A percentile compares a stretch with the other conserved stretches of the same genome.
Conservation (phyloP, 2,113 vertebrate genomes). For the Corydoras maculifer region DNA sequence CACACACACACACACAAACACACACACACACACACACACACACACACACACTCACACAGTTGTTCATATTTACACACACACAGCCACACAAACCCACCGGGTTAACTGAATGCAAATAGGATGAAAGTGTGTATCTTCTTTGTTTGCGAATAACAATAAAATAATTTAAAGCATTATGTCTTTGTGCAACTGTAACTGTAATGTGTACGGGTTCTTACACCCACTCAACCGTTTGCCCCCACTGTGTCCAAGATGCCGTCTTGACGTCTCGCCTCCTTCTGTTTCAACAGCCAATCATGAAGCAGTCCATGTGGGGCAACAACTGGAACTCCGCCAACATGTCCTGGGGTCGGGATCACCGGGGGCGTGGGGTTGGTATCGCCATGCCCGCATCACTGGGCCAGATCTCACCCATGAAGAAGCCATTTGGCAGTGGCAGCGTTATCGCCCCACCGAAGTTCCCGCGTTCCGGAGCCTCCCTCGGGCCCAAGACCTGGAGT, state of each 20-base stretch:
- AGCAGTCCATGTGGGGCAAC: slow-evolving; percentile 91
- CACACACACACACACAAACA: background rate
- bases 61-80: background rate
- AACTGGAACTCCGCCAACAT: slow-evolving; percentile 88
- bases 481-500: slow-evolving; percentile 90
- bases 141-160: too few relatives aligned
- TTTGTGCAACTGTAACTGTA: background rate
- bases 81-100: background rate
- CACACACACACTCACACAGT: background rate
- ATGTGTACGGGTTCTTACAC: too few relatives aligned
- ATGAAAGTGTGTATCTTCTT: slow-evolving; percentile 2
- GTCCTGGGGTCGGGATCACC: slow-evolving; percentile 94
- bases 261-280: background rate
- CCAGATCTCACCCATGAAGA: slow-evolving; percentile 93
- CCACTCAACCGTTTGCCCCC: background rate
- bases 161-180: background rate
- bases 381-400: slow-evolving; percentile 83
- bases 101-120: background rate
- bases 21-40: slow-evolving; percentile 12
- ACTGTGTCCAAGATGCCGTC: too few relatives aligned
- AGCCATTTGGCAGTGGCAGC: slow-evolving; percentile 89
- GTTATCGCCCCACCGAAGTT: slow-evolving; percentile 97
- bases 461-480: slow-evolving; percentile 79
- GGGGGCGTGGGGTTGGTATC: slow-evolving; percentile 76
- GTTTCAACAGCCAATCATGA: slow-evolving; percentile 80